Percentiles rank a stretch among this genome's conserved stretches.
These are phyloP conservation scores for Lithophane semibrunnea DNA, from an alignment of 2,888 invertebrate genomes.

Conservation along the genomic window DNA sequence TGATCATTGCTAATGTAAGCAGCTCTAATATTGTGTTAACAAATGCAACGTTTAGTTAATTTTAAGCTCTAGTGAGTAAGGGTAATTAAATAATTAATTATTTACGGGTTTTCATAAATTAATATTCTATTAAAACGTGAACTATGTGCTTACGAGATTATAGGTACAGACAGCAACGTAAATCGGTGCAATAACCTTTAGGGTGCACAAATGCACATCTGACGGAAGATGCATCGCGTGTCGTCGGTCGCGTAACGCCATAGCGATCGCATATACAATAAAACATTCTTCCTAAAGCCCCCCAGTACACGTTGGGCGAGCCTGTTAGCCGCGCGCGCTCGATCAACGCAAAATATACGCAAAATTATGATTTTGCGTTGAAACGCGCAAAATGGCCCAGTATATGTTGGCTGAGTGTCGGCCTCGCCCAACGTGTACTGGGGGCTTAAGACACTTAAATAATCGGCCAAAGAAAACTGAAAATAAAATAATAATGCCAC, in stretches of 20 bases:
- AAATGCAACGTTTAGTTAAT: slow-evolving; percentile 4
- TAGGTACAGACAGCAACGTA: not conserved
- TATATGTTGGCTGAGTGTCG: too few species aligned
- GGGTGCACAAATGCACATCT: too few species aligned
- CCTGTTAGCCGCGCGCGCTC: too few species aligned
- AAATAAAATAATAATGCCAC: not conserved
- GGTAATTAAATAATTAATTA: not conserved
- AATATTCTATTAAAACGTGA: slow-evolving; percentile 12
- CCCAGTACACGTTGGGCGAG: too few species aligned
- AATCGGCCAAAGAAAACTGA: not conserved
- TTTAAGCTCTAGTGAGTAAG: not conserved
- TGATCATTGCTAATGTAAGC: not conserved
- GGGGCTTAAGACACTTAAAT: not conserved
- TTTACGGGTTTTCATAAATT: slow-evolving; percentile 15
- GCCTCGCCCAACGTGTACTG: too few species aligned
- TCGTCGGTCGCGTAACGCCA: too few species aligned
- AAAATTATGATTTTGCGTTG: too few species aligned
- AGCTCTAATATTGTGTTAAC: not conserved
- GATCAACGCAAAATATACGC: too few species aligned
- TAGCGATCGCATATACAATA: too few species aligned
- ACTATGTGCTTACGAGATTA: not conserved
- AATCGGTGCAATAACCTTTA: not conserved
- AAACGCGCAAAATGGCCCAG: too few species aligned
- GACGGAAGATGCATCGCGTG: too few species aligned
- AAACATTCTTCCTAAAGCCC: too few species aligned